Conservation (phyloP, 2,888 invertebrate species). For the Balanococcus diminutus region DNA sequence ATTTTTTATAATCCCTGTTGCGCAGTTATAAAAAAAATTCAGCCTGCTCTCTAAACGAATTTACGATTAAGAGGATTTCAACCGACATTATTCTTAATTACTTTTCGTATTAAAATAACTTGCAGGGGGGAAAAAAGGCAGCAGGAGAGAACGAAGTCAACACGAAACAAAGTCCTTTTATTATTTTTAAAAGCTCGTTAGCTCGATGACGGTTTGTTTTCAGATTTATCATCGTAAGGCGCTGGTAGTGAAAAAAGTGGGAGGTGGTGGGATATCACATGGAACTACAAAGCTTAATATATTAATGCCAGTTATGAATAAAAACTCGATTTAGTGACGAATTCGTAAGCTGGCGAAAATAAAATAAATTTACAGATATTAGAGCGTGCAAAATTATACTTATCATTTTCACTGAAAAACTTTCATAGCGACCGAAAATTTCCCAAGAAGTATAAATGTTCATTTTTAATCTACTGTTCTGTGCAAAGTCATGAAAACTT, state of each 20-base stretch:
- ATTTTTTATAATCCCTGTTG: not conserved
- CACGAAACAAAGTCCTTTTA: not conserved
- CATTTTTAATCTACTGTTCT: not conserved
- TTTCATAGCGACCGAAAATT: not conserved
- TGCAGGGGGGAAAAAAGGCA: not conserved
- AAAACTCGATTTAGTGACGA: slow-evolving; percentile 27
- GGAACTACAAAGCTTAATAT: not conserved
- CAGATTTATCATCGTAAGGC: not conserved
- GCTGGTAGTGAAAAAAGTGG: not conserved
- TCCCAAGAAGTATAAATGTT: slow-evolving; percentile 1
- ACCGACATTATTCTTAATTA: slow-evolving; percentile 31
- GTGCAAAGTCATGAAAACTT: slow-evolving; percentile 17
- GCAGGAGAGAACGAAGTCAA: not conserved
- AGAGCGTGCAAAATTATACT: not conserved
- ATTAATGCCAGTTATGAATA: not conserved
- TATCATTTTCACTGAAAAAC: not conserved
- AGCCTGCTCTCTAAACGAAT: slow-evolving; percentile 9
- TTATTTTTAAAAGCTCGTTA: slow-evolving; percentile 5
- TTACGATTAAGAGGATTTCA: slow-evolving; percentile 29
- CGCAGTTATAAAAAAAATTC: not conserved
- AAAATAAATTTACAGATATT: not conserved
- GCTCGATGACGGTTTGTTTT: not conserved
- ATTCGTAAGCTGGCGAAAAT: not conserved
- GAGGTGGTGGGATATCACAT: not conserved
- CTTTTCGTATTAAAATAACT: slow-evolving; percentile 25